Evolutionary conservation across 2,888 invertebrate species (phyloP), one percentile per base, ranked within the genome.

Genomic region (Hydroisotoma schaefferi): DNA sequence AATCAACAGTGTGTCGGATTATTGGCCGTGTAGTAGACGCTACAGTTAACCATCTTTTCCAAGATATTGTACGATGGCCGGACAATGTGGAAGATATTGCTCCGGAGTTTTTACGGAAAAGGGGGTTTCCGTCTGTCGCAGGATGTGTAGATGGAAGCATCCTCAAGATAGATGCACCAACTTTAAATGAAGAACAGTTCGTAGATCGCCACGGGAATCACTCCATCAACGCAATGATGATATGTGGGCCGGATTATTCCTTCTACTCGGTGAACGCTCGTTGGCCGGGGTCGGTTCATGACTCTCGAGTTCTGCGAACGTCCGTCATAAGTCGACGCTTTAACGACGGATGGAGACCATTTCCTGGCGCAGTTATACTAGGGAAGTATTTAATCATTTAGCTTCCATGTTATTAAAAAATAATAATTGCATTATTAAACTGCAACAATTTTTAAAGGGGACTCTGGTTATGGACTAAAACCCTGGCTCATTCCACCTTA

Each of bases 121-220:
- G 63, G 2, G 65, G 69, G 12, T 69, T 69, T 55, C 67, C 69
- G 8, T 38, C 26, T 20, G 67, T 67, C 0, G 28, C 44, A 28
- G 69, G 63, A 20, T 59, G 55, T 12, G 57, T 59, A 0, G 68
- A 68, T 47, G 65, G 68, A 1, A 58, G 55, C 1, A 33, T 66
- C 1, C 40, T 68, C 2, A 44, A 49, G 1, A 53, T 68, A 4
- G 52, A 63, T 49, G 57, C 63, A 0, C 68, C 68, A 37, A n/a
- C 20, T 1, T 22, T 20, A 23, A 44, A 57, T 38, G 67, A 68
- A 27, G 56, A 44, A 15, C 43, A 51, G n/a, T 68, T 44, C 49
- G 61, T 68, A 1, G 59, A 69, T 27, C 23, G 66, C 1, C 43
- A 67, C 18, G 66, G 69, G 4, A 63, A 61, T 18, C 66, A 69